Conservation (phyloP, 2,113 vertebrate genomes). For the Macaca fascicularis region T2T-MFA8v1.1 NC_088377.1:195355001-195355500, state of each 20-base stretch:
- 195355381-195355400: no score
- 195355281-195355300: no score
- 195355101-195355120: rapidly evolving
- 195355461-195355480: neutral
- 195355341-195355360: neutral
- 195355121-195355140: rapidly evolving
- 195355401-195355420: rapidly evolving
- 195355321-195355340: rapidly evolving
- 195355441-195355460: neutral
- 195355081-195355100: rapidly evolving
- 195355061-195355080: neutral
- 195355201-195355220: rapidly evolving
- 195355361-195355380: rapidly evolving
- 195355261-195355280: neutral
- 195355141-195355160: rapidly evolving
- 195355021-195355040: neutral
- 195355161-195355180: rapidly evolving
- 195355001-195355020: no score
- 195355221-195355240: neutral
- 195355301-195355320: neutral
- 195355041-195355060: neutral
- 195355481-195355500: neutral
- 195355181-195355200: neutral
- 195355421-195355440: rapidly evolving
- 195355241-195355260: no score